phyloP scores from a whole-genome alignment of 37 sponge, comb jelly and placozoan species.

The Crambe crambe region DNA sequence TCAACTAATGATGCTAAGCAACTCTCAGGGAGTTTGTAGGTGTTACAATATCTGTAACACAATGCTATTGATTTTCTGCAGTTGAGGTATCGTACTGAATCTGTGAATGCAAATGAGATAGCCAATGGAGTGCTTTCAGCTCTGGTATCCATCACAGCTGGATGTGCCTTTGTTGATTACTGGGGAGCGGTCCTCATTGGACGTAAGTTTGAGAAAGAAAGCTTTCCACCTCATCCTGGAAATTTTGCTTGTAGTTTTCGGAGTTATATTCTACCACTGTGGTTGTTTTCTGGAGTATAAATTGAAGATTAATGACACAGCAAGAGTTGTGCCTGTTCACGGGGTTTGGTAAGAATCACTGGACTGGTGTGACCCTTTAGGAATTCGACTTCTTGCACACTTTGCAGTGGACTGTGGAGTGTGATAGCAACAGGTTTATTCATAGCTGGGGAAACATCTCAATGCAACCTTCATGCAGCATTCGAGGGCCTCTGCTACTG shows the following conservation, averaged over 20 bases:
- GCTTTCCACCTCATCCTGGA: no score
- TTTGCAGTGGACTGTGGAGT: conserved; percentile 80
- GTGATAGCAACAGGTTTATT: conserved; percentile 45
- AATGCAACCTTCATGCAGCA: conserved; percentile 77
- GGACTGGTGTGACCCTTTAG: no score
- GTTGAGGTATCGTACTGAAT: conserved; percentile 61
- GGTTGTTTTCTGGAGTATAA: conserved; percentile 87
- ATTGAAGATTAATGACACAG: conserved; percentile 80
- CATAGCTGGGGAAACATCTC: conserved; percentile 16
- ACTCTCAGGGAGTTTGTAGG: background rate
- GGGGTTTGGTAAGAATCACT: conserved; percentile 72
- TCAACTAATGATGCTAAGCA: background rate
- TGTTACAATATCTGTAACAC: background rate
- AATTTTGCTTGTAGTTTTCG: conserved; percentile 50
- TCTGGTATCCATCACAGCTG: conserved; percentile 89
- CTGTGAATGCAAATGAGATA: conserved; percentile 91
- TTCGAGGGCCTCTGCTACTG: conserved; percentile 86
- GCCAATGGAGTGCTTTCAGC: conserved; percentile 89
- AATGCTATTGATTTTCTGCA: background rate
- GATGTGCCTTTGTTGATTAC: conserved; percentile 84
- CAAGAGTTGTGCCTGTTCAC: conserved; percentile 89
- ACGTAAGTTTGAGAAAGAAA: no score
- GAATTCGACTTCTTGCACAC: no score
- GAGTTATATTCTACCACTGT: conserved; percentile 85
- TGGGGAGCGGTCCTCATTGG: conserved; percentile 81